Evolutionary conservation across 1,140 invertebrate species (phyloP).

Genomic region (Heliconius melpomene): DNA sequence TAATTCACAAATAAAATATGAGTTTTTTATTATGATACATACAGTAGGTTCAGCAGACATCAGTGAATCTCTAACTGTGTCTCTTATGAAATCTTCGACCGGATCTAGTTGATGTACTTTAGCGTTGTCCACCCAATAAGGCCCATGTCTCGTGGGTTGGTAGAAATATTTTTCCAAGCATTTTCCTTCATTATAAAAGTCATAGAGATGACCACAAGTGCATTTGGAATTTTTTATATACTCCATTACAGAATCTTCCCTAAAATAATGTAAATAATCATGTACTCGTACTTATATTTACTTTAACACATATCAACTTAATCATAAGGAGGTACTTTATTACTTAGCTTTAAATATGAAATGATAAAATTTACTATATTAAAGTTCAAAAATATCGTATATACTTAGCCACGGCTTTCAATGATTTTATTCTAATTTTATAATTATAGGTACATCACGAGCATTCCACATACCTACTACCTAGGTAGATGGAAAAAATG

Average conservation of each 20-base stretch:
- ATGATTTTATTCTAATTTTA: too few species aligned
- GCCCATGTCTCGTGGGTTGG: slow-evolving; percentile 51
- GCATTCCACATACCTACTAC: too few species aligned
- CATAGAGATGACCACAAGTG: slow-evolving; percentile 68
- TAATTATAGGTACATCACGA: too few species aligned
- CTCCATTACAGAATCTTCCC: slow-evolving; percentile 56
- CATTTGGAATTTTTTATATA: slow-evolving; percentile 65
- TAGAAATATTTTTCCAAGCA: slow-evolving; percentile 62
- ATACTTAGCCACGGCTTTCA: too few species aligned
- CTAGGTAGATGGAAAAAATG: too few species aligned
- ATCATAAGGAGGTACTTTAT: too few species aligned
- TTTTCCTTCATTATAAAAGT: slow-evolving; percentile 58
- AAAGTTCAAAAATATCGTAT: too few species aligned
- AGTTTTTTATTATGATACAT: slow-evolving; percentile 12
- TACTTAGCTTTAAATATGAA: too few species aligned
- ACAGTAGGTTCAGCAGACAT: slow-evolving; percentile 58
- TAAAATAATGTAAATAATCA: slow-evolving; percentile 33
- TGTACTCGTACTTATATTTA: too few species aligned
- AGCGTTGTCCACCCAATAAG: slow-evolving; percentile 59
- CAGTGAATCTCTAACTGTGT: slow-evolving; percentile 55
- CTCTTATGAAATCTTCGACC: slow-evolving; percentile 65
- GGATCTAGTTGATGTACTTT: slow-evolving; percentile 68
- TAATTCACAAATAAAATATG: slow-evolving; percentile 15
- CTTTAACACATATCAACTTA: background rate
- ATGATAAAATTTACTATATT: too few species aligned